phyloP scores from a whole-genome alignment of 2,888 invertebrate genomes.

The Boloria selene region DNA sequence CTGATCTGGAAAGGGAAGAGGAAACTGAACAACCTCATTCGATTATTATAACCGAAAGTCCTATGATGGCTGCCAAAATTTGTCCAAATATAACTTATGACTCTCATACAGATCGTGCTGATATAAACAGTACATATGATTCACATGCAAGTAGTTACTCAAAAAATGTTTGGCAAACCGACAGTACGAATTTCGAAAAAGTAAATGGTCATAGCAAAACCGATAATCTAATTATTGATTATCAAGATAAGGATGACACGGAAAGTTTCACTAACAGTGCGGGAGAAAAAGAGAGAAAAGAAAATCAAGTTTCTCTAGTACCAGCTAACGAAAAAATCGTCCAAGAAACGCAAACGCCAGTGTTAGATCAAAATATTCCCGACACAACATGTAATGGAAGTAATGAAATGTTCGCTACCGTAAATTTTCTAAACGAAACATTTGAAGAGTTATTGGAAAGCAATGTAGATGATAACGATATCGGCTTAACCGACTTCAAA shows the following conservation, averaged over 20 bases:
- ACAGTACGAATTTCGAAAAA: slow-evolving; percentile 32
- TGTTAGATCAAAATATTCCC: slow-evolving; percentile 11
- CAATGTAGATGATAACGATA: slow-evolving; percentile 72
- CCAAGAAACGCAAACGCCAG: slow-evolving; percentile 8
- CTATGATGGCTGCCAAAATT: slow-evolving; percentile 54
- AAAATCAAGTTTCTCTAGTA: not conserved
- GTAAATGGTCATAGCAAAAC: slow-evolving; percentile 38
- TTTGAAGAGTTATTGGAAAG: slow-evolving; percentile 75
- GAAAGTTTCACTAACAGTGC: slow-evolving; percentile 1
- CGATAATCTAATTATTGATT: slow-evolving; percentile 9
- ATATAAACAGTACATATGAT: slow-evolving; percentile 54
- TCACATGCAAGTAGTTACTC: slow-evolving; percentile 47
- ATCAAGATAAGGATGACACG: slow-evolving; percentile 5
- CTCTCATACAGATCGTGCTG: slow-evolving; percentile 47
- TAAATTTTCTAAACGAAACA: slow-evolving; percentile 67
- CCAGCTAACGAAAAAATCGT: not conserved
- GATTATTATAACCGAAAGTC: slow-evolving; percentile 70
- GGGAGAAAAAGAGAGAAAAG: not conserved
- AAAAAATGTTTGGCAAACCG: slow-evolving; percentile 35
- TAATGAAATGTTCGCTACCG: slow-evolving; percentile 65
- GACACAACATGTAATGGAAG: slow-evolving; percentile 55
- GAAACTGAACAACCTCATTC: slow-evolving; percentile 76
- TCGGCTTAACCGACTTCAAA: slow-evolving; percentile 52
- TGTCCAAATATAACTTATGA: slow-evolving; percentile 56
- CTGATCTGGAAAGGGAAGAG: slow-evolving; percentile 65